Evolutionary conservation across 1,140 invertebrate species (phyloP), one percentile per base, ranked within the genome.

Genomic region (Drosophila busckii): DNA sequence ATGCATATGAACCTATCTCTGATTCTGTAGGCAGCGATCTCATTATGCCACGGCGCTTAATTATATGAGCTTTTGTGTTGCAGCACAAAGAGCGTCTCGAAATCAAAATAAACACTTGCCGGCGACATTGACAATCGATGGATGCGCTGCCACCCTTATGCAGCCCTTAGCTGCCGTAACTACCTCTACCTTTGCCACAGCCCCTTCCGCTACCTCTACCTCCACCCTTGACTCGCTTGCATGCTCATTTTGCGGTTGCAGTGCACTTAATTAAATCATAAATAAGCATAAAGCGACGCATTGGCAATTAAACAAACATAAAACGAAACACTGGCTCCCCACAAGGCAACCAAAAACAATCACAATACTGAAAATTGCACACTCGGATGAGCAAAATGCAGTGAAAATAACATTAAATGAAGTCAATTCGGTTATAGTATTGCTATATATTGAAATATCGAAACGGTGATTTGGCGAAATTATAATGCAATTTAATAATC

Each of bases 211-310:
- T 37, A 31, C 7, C 41, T 32, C 7, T 10, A 1, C 9, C 38
- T 16, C 12, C 35, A 16, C 17, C 12, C n/a, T 25, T n/a, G n/a
- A n/a, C 13, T 6, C 23, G 15, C 29, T 50, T 46, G 52, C 48
- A 48, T 53, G 73, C 54, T 73, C 68, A 78, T 78, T 73, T 78
- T 73, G 41, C 49, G 68, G 73, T 45, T 40, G 53, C 45, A 41
- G 58, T 50, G 70, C 76, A 82, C 71, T 82, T 82, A 82, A 82
- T 82, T 82, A 82, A 82, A 82, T 82, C 75, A 82, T 82, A 82
- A 82, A 82, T 82, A 82, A 82, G 76, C 75, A 82, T 82, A 66
- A 75, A 82, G 65, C 75, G 76, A 53, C 75, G 73, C 73, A 73
- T 48, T 60, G 59, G 65, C 75, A 82, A 82, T 82, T 75, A 82